Base-by-base conservation (phyloP, 2,113 vertebrate species). In the Eudyptes chrysolophus region DNA sequence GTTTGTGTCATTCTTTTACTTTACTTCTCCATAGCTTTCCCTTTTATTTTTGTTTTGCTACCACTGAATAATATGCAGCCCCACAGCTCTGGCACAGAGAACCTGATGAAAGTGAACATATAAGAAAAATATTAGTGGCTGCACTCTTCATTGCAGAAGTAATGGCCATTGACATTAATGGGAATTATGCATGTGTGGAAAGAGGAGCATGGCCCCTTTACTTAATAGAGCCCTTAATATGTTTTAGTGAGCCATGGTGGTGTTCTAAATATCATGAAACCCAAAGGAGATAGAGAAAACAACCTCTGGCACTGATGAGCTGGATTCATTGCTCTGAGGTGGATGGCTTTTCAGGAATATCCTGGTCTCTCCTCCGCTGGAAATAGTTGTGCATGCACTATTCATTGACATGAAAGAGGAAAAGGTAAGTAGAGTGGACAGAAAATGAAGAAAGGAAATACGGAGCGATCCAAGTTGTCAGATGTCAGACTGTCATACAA, bases 231-330 rank as follows among this genome's bases (percentile, higher is more conserved):
- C 51, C 94, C 90, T 78, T 94, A 94, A 91, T 92, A 87, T 97
- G 96, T 96, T 98, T 98, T 98, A 98, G 97, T 96, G 97, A 97
- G 87, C 95, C 72, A 64, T 88, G 89, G 74, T 82, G 44, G 62
- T 95, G 83, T 96, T 94, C 94, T 95, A 92, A 95, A 90, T 96
- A 96, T 97, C 96, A 84, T 34, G 89, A 95, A 92, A 89, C 97
- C 97, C 97, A 46, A 16, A 97, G 98, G 98, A 98, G 74, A 71
- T 18, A 62, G 77, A 79, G 90, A 75, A 97, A 97, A 88, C 61
- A 81, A 58, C 90, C 87, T 70, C 44, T 91, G 96, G 88, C 95
- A 95, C 83, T 92, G 96, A 96, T 90, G 97, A 97, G 92, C 89
- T 93, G 55, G 92, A 98, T 98, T 98, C 98, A 97, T 95, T 94